Base-by-base conservation (phyloP, 2,113 vertebrate genomes). In the Theropithecus gelada region DNA sequence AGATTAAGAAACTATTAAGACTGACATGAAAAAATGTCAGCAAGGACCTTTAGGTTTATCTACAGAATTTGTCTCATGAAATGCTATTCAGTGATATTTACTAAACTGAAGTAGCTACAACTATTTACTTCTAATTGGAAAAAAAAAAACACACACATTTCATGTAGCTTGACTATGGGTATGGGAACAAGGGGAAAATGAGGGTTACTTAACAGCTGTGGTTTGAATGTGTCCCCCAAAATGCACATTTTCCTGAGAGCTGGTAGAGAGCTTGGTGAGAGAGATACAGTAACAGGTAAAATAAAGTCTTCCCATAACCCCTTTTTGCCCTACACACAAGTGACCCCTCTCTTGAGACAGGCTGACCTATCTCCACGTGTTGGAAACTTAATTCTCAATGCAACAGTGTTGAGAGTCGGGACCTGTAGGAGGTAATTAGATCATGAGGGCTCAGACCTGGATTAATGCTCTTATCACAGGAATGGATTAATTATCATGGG, bases 21-120 rank as follows among this genome's bases (percentile, higher is more conserved):
- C 17, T 20, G 14, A 50, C 32, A 5, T 40, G 68, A 6, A 38
- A 70, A 88, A 91, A 93, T 85, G 20, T 35, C 64, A 91, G 3
- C 10, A 66, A 79, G 25, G 14, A 32, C 30, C 25, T 84, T 93
- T 32, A 78, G 59, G 17, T 48, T 94, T 80, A 22, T 38, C 13
- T 94, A 38, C 13, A 72, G 70, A 80, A 18, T 80, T 88, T 87
- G 90, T 66, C 40, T 57, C 30, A 57, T 64, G 45, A 97, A 95
- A 89, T 86, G 17, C 10, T 96, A 38, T 52, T 64, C n/a, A 27
- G 43, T 88, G 66, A 86, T 40, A 95, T 84, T 93, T 89, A 27
- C 72, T 84, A 55, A 96, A 76, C 23, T 75, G n/a, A 97, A 97
- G 92, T 78, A 68, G 22, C 38, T 66, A 20, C 23, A 75, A 80